A percentile compares a stretch with the other conserved stretches of the same genome.
Evolutionary conservation across 2,797 vertebrate species (phyloP).

Genomic region (Poecilia gillii): DNA sequence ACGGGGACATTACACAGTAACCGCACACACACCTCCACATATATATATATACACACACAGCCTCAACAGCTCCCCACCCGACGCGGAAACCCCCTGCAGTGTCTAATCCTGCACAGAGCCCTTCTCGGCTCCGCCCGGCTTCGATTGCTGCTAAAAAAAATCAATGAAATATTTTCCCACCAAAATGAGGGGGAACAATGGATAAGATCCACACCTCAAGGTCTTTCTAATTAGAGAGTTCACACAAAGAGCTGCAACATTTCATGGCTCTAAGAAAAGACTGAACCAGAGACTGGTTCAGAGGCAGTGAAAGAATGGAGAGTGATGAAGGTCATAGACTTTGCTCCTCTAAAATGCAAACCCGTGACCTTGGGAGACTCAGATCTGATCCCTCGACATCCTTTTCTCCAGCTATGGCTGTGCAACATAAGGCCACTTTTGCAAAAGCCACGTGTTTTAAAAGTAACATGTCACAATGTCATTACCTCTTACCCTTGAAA

Average conservation of each 20-base stretch:
- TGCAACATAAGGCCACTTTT: constrained; percentile 36
- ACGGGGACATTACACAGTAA: constrained; percentile 43
- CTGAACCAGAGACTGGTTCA: constrained; percentile 11
- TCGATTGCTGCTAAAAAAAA: constrained; percentile 75
- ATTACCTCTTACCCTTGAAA: constrained; percentile 39
- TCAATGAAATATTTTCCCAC: constrained; percentile 87
- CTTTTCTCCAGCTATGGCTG: constrained; percentile 31
- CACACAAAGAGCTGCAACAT: constrained; percentile 72
- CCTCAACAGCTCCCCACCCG: constrained; percentile 48
- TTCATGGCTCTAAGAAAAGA: constrained; percentile 55
- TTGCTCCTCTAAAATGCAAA: constrained; percentile 58
- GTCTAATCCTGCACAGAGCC: constrained; percentile 81
- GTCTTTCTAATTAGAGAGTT: constrained; percentile 82
- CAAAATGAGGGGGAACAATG: constrained; percentile 80
- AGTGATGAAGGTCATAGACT: constrained; percentile 72
- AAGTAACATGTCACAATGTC: constrained; percentile 36
- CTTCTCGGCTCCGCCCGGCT: constrained; percentile 67
- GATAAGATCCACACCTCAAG: constrained; percentile 71
- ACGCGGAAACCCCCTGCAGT: constrained; percentile 74
- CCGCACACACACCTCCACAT: constrained; percentile 7
- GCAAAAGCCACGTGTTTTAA: constrained; percentile 50
- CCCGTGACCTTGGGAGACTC: constrained; percentile 52
- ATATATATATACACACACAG: background rate
- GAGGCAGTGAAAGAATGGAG: constrained; percentile 40
- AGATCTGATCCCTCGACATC: constrained; percentile 42